Evolutionary conservation across 2,888 invertebrate species (phyloP).

Genomic region (Drepana falcataria): DNA sequence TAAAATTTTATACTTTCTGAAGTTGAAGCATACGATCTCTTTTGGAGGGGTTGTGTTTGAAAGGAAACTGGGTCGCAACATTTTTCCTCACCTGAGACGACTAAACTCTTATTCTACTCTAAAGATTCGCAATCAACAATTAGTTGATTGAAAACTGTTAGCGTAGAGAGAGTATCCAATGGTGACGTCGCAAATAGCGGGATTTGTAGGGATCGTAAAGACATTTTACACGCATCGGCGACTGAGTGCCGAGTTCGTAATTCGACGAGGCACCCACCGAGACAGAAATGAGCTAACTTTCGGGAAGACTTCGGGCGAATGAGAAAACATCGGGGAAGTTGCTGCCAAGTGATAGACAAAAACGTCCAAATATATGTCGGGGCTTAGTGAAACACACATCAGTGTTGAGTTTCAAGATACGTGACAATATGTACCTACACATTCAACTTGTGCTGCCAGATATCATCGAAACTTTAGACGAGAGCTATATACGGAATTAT

Average conservation of each 20-base stretch:
- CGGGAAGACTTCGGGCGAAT: conserved; percentile 58
- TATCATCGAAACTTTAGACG: conserved; percentile 39
- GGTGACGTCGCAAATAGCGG: conserved; percentile 42
- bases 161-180: conserved; percentile 20
- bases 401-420: conserved; percentile 52
- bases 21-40: neutral
- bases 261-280: conserved; percentile 57
- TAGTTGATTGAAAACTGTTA: conserved; percentile 61
- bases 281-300: conserved; percentile 70
- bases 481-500: conserved; percentile 26
- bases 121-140: conserved; percentile 70
- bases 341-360: conserved; percentile 63
- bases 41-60: neutral
- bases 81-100: conserved; percentile 42
- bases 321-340: conserved; percentile 71
- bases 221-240: conserved; percentile 71
- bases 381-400: conserved; percentile 57
- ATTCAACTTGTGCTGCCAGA: conserved; percentile 36
- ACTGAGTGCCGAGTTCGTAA: conserved; percentile 64
- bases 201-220: conserved; percentile 59
- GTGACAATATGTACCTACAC: conserved; percentile 39
- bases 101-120: conserved; percentile 36
- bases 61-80: conserved; percentile 40
- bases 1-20: neutral
- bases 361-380: conserved; percentile 58